Evolutionary conservation across 2,113 vertebrate genomes (phyloP), one percentile per base, ranked within the genome.

Genomic region (Indri indri): DNA sequence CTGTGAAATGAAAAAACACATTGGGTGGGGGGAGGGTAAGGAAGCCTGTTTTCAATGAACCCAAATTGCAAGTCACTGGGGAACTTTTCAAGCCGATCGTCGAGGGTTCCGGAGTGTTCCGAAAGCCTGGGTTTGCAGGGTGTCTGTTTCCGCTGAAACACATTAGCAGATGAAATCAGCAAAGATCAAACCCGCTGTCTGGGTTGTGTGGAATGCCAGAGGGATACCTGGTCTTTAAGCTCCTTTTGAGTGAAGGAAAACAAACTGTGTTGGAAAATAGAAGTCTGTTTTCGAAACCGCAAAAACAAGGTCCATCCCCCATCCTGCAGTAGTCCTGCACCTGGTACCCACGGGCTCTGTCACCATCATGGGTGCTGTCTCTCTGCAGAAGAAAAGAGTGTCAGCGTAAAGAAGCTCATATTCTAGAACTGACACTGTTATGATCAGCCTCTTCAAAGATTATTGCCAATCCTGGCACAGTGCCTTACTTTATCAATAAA

Each of bases 181-280:
- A 61, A 47, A 40, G 5, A 70, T 83, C 65, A 34, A 54, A 74
- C 6, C 0, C 1, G 30, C 47, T 40, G 82, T 66, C 68, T n/a
- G 76, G 50, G 17, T 8, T 37, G 42, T 77, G 1, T 93, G 9
- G 23, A 93, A 63, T 12, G 18, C 30, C 65, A 74, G 61, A 50
- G 20, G 40, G 30, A 40, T 61, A 66, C 34, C 54, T 84, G 66
- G 54, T 25, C 47, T 84, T 37, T 47, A 77, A 52, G 40, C 12
- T 66, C 54, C 27, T 20, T 92, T 76, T 85, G 37, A 86, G 65
- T n/a, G 50, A 73, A 32, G 13, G 47, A 81, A 73, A 90, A 47
- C 23, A 6, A 14, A 1, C 0, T 37, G 10, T 1, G 18, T 18
- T 34, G 0, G 10, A 73, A 22, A 65, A n/a, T 59, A 66, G 61